Percentiles rank a stretch among this genome's conserved stretches.
phyloP scores from a whole-genome alignment of 2,888 invertebrate genomes.

The Nebria salina region DNA sequence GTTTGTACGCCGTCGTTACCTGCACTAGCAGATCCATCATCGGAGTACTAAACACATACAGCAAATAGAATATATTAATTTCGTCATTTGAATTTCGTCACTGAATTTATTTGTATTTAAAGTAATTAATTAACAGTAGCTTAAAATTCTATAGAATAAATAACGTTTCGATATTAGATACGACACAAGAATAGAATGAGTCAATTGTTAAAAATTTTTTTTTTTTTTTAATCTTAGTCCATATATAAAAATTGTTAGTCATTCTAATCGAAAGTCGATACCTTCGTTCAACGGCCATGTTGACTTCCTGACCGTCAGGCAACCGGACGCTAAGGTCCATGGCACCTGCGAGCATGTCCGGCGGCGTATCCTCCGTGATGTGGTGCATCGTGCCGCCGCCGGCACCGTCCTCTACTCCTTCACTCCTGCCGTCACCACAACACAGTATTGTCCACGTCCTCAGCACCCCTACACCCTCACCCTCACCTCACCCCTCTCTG shows the following conservation, averaged over 20 bases:
- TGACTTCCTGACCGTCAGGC: constrained; percentile 65
- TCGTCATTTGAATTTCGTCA: not conserved
- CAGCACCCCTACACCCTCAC: constrained; percentile 5
- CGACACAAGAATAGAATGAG: no score
- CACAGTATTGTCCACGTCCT: not conserved
- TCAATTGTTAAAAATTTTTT: no score
- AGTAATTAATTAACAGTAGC: not conserved
- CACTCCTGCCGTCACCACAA: constrained; percentile 25
- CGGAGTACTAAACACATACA: constrained; percentile 69
- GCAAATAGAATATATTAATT: not conserved
- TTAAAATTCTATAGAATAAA: not conserved
- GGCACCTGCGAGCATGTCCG: constrained; percentile 75
- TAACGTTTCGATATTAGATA: no score
- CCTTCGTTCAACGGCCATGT: constrained; percentile 69
- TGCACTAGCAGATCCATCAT: constrained; percentile 83
- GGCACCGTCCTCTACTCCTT: constrained; percentile 51
- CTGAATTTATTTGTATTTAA: not conserved
- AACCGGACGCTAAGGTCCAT: constrained; percentile 75
- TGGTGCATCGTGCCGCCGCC: constrained; percentile 61
- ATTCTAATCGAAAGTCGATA: constrained; percentile 50
- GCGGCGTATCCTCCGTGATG: constrained; percentile 75
- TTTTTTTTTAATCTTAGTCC: no score
- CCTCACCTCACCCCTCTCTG: constrained; percentile 2
- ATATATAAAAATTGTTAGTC: no score
- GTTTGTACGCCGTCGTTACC: constrained; percentile 73